These are phyloP conservation scores for Hyperoodon ampullatus DNA, from an alignment of 2,113 vertebrate species.

Conservation along the genomic window DNA sequence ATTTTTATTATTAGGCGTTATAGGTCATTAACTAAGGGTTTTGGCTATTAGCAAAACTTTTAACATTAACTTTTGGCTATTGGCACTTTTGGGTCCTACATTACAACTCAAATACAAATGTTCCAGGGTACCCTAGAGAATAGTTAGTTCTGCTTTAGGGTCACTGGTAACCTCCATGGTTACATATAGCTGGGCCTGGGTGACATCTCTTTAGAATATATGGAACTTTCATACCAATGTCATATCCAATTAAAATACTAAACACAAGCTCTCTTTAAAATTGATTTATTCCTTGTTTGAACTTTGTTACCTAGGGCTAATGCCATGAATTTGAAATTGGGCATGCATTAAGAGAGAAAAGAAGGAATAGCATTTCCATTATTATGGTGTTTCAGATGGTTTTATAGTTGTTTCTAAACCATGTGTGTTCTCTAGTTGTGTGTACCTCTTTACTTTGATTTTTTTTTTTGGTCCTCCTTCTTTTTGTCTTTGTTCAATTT, in stretches of 20 bases:
- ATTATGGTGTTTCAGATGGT: constrained; percentile 2
- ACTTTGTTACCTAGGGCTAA: constrained; percentile 61
- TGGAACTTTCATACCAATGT: constrained; percentile 38
- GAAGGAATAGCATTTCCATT: constrained; percentile 46
- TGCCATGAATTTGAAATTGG: constrained; percentile 58
- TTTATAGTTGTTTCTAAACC: constrained; percentile 47
- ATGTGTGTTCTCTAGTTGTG: background rate
- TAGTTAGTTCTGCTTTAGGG: background rate
- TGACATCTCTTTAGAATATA: constrained; percentile 46
- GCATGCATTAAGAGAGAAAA: constrained; percentile 12
- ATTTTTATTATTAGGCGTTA: constrained; percentile 44
- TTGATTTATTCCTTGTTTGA: constrained; percentile 72
- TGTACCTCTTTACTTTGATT: background rate
- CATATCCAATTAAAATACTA: constrained; percentile 66
- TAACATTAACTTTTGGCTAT: background rate
- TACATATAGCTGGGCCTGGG: background rate
- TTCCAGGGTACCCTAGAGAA: background rate
- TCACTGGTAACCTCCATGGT: background rate
- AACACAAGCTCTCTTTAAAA: constrained; percentile 7
- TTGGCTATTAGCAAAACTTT: background rate
- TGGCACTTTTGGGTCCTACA: background rate
- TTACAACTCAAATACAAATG: background rate
- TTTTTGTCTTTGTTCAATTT: background rate
- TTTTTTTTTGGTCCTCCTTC: background rate
- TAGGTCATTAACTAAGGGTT: background rate